These are phyloP conservation scores for Paedocypris sp. DNA, from an alignment of 2,113 vertebrate genomes.

Conservation along the genomic window DNA sequence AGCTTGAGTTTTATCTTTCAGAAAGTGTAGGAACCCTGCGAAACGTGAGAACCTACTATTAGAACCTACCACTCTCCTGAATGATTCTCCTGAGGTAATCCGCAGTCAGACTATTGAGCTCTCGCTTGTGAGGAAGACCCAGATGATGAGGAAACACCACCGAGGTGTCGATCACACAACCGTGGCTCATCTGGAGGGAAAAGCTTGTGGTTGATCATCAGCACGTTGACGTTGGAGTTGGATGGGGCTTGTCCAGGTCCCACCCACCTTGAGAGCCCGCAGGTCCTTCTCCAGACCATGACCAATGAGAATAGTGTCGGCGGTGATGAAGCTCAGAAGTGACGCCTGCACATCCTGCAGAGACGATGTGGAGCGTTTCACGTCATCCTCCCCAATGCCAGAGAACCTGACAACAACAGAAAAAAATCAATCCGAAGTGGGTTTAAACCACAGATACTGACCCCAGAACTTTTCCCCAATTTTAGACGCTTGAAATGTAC, in stretches of 20 bases:
- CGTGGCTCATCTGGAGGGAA: conserved; percentile 65
- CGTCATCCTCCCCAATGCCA: conserved; percentile 56
- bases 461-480: no score
- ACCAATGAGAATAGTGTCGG: conserved; percentile 65
- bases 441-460: no score
- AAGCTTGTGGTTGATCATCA: no score
- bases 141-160: conserved; percentile 65
- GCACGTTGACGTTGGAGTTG: no score
- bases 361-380: conserved; percentile 48
- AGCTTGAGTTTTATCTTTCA: no score
- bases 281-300: conserved; percentile 63
- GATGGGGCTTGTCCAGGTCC: no score
- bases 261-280: conserved; percentile 69
- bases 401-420: conserved; percentile 58
- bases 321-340: conserved; percentile 62
- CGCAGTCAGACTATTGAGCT: conserved; percentile 57
- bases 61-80: conserved; percentile 71
- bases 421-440: background rate
- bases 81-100: conserved; percentile 65
- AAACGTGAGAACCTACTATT: no score
- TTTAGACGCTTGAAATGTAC: no score
- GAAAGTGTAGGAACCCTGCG: no score
- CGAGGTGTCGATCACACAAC: conserved; percentile 60
- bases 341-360: conserved; percentile 59
- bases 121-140: conserved; percentile 64